A percentile compares a stretch with the other conserved stretches of the same genome.
Conservation (phyloP, 2,888 invertebrate species). For the Callyntrura sp. region DNA sequence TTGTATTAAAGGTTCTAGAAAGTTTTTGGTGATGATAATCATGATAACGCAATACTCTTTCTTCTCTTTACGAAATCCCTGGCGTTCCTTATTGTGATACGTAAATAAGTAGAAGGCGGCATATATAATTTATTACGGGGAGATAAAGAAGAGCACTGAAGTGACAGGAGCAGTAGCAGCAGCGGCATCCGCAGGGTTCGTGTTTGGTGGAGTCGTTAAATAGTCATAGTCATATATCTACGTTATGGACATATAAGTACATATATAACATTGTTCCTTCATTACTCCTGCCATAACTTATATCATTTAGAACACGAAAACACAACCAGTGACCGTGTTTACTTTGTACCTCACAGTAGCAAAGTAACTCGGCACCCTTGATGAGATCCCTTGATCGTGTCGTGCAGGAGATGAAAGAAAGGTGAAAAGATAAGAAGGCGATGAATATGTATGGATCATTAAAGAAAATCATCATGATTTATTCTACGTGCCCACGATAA, state of each 20-base stretch:
- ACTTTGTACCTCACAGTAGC: not conserved
- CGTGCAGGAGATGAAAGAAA: not conserved
- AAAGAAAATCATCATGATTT: constrained; percentile 30
- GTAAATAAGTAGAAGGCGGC: not conserved
- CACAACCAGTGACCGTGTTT: too few species aligned
- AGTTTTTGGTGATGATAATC: constrained; percentile 4
- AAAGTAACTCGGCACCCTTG: not conserved
- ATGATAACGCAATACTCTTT: constrained; percentile 46
- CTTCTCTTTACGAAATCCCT: not conserved
- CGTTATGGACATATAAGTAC: too few species aligned
- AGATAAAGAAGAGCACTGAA: not conserved
- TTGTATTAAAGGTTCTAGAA: constrained; percentile 18
- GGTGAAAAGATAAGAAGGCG: not conserved
- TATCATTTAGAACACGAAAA: too few species aligned
- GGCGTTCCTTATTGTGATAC: too few species aligned
- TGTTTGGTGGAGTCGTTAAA: not conserved
- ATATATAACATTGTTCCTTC: too few species aligned
- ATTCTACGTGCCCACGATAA: constrained; percentile 21
- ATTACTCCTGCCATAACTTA: too few species aligned
- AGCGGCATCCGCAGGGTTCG: not conserved
- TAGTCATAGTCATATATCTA: not conserved
- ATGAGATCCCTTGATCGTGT: not conserved
- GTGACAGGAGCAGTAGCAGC: not conserved
- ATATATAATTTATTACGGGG: not conserved
- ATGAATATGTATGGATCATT: constrained; percentile 36